phyloP scores from a whole-genome alignment of 2,888 invertebrate genomes.

The Masnerella sp. region DNA sequence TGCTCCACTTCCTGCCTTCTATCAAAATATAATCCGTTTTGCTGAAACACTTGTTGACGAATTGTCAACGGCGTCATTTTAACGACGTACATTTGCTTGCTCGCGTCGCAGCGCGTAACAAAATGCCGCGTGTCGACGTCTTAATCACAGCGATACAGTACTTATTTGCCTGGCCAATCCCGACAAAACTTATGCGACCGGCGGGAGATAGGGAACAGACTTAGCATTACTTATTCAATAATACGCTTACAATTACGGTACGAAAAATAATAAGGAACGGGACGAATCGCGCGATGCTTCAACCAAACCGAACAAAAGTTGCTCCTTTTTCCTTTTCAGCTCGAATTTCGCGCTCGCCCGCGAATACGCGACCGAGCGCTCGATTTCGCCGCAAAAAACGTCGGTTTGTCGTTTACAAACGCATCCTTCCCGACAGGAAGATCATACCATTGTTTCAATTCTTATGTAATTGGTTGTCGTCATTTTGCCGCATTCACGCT shows the following conservation, averaged over 20 bases:
- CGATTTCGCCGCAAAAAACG: constrained; percentile 26
- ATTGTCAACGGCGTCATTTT: no score
- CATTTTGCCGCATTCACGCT: no score
- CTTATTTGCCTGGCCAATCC: no score
- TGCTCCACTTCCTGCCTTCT: constrained; percentile 63
- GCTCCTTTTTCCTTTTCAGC: background rate
- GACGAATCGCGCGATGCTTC: constrained; percentile 34
- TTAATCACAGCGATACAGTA: background rate
- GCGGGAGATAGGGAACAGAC: constrained; percentile 25
- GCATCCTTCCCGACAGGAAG: constrained; percentile 54
- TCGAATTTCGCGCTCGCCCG: constrained; percentile 11
- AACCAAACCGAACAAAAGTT: background rate
- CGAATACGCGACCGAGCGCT: constrained; percentile 38
- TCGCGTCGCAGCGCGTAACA: constrained; percentile 2
- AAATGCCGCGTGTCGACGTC: background rate
- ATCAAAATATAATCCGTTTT: constrained; percentile 46
- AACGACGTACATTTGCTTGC: background rate
- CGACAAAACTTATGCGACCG: no score
- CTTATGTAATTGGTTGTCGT: no score
- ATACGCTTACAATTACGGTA: constrained; percentile 41
- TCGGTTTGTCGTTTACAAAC: constrained; percentile 28
- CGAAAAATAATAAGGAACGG: constrained; percentile 49
- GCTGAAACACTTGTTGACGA: constrained; percentile 34
- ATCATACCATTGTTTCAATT: constrained; percentile 31
- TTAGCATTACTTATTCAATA: constrained; percentile 33